phyloP scores from a whole-genome alignment of 2,888 invertebrate species.

The Agrochola circellaris region DNA sequence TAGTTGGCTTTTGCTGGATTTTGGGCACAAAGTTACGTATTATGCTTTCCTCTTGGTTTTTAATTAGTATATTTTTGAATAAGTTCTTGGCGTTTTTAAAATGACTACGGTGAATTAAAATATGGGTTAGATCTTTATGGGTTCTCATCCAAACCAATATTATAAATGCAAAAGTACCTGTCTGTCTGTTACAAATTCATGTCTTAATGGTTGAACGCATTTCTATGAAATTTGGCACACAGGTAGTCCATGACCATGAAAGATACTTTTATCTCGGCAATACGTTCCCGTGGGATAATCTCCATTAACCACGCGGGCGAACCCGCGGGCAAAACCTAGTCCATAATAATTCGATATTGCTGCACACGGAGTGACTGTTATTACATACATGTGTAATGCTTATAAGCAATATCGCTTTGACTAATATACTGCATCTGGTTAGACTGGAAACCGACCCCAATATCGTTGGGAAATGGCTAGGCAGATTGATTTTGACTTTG shows the following conservation, averaged over 20 bases:
- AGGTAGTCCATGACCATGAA: background rate
- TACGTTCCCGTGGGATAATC: too few relatives aligned
- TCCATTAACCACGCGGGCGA: too few relatives aligned
- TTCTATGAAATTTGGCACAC: background rate
- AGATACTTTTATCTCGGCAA: background rate
- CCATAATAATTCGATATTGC: too few relatives aligned
- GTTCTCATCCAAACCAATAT: background rate
- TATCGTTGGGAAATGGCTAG: too few relatives aligned
- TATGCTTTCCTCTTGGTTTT: background rate
- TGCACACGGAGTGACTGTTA: too few relatives aligned
- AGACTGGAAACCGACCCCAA: too few relatives aligned
- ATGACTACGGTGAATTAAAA: background rate
- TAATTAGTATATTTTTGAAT: slow-evolving; percentile 1
- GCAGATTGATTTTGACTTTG: too few relatives aligned
- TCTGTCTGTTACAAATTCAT: background rate
- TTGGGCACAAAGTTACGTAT: slow-evolving; percentile 9
- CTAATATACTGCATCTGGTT: too few relatives aligned
- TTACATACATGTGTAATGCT: too few relatives aligned
- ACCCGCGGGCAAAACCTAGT: too few relatives aligned
- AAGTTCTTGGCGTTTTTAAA: background rate
- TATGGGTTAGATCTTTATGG: background rate
- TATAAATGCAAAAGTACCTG: background rate
- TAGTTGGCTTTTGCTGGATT: background rate
- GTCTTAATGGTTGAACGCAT: background rate
- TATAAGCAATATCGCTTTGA: too few relatives aligned